These are phyloP conservation scores for Conistra vaccinii DNA, from an alignment of 2,888 invertebrate species.

Conservation along the genomic window DNA sequence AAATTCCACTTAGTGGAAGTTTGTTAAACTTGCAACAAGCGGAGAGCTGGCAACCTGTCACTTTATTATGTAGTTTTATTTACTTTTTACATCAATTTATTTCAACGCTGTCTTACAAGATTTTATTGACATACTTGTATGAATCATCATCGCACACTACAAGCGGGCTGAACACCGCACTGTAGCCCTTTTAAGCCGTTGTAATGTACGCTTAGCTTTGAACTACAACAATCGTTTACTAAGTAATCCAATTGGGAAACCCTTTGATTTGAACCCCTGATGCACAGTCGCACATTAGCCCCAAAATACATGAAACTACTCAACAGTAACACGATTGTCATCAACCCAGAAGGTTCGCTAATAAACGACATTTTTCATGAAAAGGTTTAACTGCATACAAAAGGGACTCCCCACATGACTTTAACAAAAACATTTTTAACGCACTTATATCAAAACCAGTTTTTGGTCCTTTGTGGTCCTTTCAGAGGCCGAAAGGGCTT, in stretches of 20 bases:
- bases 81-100: background rate
- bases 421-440: conserved; percentile 11
- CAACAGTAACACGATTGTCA: background rate
- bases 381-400: conserved; percentile 19
- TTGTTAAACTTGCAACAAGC: conserved; percentile 14
- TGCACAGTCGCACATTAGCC: too few species aligned
- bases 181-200: background rate
- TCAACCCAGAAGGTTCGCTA: background rate
- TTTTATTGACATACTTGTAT: background rate
- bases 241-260: background rate
- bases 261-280: background rate
- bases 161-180: background rate
- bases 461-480: conserved; percentile 9
- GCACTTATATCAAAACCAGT: conserved; percentile 17
- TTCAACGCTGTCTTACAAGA: background rate
- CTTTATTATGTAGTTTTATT: background rate
- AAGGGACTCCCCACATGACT: background rate
- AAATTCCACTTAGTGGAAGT: conserved; percentile 28
- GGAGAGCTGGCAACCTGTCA: background rate
- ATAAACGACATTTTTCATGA: conserved; percentile 12
- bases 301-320: background rate
- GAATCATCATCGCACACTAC: background rate
- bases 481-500: conserved; percentile 9
- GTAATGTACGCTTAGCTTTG: background rate
- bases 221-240: background rate